phyloP scores from a whole-genome alignment of 2,113 vertebrate species.

The Okapia johnstoni region DNA sequence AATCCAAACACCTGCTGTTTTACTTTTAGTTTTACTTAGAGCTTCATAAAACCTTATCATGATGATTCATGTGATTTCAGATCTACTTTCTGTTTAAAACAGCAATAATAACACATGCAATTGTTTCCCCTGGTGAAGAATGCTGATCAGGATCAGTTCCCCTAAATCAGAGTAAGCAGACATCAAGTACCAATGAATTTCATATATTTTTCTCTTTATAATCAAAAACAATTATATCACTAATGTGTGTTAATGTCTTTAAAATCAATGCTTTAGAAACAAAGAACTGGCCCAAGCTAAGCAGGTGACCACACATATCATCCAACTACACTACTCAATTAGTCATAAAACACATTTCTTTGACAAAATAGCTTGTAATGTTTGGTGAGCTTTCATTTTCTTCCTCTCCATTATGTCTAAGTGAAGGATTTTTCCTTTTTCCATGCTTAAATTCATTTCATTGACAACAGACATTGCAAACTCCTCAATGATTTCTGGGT shows the following conservation, averaged over 20 bases:
- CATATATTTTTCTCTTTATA: not conserved
- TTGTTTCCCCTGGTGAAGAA: not conserved
- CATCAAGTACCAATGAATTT: not conserved
- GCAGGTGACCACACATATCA: constrained; percentile 4
- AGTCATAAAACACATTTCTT: constrained; percentile 54
- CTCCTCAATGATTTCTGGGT: constrained; percentile 9
- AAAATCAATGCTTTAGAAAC: constrained; percentile 49
- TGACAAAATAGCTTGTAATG: constrained; percentile 61
- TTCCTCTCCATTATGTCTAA: constrained; percentile 22
- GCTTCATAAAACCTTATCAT: constrained; percentile 21
- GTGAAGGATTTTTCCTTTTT: constrained; percentile 34
- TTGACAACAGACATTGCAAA: constrained; percentile 31
- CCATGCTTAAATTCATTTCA: constrained; percentile 59
- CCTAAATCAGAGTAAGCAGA: not conserved
- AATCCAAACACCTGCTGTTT: not conserved
- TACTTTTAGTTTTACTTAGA: constrained; percentile 49
- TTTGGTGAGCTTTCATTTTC: constrained; percentile 49
- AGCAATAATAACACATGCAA: not conserved
- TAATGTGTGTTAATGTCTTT: not conserved
- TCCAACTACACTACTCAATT: constrained; percentile 35
- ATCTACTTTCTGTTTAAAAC: constrained; percentile 4
- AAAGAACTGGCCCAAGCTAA: constrained; percentile 16
- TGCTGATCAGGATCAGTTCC: not conserved
- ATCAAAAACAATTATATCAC: not conserved
- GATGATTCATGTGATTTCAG: constrained; percentile 6